These are phyloP conservation scores for Forbesichthys agassizii DNA, from an alignment of 2,113 vertebrate species.

Conservation along the genomic window DNA sequence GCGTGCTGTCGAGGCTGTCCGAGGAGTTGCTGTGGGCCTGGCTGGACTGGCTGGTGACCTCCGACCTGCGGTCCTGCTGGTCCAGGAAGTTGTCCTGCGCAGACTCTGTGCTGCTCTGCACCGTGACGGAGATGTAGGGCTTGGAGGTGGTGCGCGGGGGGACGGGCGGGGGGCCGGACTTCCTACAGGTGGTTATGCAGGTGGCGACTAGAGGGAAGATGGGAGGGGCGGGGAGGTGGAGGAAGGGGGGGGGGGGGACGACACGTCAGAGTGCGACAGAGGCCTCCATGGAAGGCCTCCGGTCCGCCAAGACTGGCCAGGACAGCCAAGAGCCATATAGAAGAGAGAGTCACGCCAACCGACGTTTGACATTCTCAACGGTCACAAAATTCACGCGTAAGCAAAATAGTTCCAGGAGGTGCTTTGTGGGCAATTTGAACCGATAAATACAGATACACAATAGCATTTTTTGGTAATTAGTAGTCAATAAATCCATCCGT, in stretches of 20 bases:
- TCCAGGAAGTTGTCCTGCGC: constrained; percentile 98
- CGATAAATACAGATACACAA: too few species aligned
- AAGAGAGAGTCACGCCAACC: too few species aligned
- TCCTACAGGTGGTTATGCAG: constrained; percentile 97
- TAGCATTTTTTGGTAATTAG: too few species aligned
- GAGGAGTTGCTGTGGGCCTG: constrained; percentile 94
- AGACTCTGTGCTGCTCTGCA: constrained; percentile 98
- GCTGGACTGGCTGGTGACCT: constrained; percentile 93
- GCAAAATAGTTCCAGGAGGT: too few species aligned
- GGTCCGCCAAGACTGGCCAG: neutral
- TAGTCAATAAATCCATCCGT: too few species aligned
- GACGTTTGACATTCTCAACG: too few species aligned
- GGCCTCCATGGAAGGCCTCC: neutral
- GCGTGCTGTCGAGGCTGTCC: constrained; percentile 94
- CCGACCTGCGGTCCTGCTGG: constrained; percentile 92
- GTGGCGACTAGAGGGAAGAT: constrained; percentile 83
- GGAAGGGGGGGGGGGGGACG: neutral
- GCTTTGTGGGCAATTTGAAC: too few species aligned
- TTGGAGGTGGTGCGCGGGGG: constrained; percentile 97
- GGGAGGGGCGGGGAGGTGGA: constrained; percentile 6
- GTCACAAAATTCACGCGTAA: too few species aligned
- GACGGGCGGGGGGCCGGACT: constrained; percentile 93
- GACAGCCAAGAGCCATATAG: neutral
- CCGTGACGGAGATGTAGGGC: constrained; percentile 97
- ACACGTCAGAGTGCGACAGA: neutral